Evolutionary conservation across 64 coral and sea anemone species (phyloP), one percentile per base, ranked within the genome.

Genomic region (Montipora sp.): DNA sequence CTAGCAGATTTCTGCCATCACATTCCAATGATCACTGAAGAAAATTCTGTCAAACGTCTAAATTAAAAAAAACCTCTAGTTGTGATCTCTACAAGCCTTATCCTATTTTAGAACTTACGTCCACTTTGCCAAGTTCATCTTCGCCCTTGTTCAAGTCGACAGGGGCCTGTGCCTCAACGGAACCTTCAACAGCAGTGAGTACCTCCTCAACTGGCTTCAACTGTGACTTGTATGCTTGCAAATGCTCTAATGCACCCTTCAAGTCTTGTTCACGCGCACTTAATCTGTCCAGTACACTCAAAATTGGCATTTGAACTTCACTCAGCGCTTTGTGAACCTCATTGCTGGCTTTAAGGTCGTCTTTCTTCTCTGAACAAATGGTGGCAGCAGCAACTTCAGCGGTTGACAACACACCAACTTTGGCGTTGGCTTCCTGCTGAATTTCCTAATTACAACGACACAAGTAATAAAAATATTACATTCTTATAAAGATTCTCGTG

Each of bases 111-210:
- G 27, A 22, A 89, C 89, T 90, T 94, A 97, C 95, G 70, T 97
- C 95, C 10, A 97, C 84, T 94, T 97, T 97, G 7, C 92, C 95
- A 3, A 97, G 84, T 70, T 97, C 95, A 20, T 89, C 92, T 78
- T 94, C 92, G 0, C 91, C 73, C 47, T 83, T 61, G 50, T 90
- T 88, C 48, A 94, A 82, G 2, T 90, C 75, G 12, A 97, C 82
- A 0, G 91, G 87, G 5, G 93, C 93, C 43, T 59, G 71, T 12
- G 89, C 89, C 24, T 90, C 94, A 3, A 84, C 88, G 27, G 83
- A 88, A 15, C 58, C 89, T 46, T 97, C 95, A 4, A 92, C 92
- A 81, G 94, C 88, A 10, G 77, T 83, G 43, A 97, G 94, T 46
- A 94, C 92, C 79, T 92, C 91, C 27, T 97, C 88, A 0, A 97